Conservation (phyloP, 2,888 invertebrate genomes). For the Eremobia ochroleuca region DNA sequence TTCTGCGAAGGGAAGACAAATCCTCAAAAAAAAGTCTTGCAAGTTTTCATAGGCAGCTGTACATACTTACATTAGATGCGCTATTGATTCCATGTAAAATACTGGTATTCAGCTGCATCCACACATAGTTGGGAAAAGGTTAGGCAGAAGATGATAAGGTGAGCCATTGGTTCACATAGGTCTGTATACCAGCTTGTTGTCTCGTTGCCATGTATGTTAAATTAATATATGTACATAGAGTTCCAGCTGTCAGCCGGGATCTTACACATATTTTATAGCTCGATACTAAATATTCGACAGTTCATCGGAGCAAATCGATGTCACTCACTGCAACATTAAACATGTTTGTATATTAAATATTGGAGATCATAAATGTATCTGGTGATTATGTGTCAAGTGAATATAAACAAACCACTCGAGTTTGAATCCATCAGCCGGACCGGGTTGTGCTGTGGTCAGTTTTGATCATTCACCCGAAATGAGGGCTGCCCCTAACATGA, state of each 20-base stretch:
- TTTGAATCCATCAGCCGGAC: conserved; percentile 62
- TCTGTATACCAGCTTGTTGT: background rate
- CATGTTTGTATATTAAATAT: conserved; percentile 27
- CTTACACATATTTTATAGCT: background rate
- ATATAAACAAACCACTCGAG: conserved; percentile 70
- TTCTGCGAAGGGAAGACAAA: background rate
- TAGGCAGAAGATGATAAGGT: background rate
- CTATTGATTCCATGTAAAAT: background rate
- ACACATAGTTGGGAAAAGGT: background rate
- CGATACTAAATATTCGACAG: background rate
- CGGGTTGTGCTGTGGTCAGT: conserved; percentile 50
- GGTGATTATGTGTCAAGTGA: conserved; percentile 52
- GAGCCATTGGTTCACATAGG: background rate
- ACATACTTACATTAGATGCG: no score
- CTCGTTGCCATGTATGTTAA: background rate
- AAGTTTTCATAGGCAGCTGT: background rate
- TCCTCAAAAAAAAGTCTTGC: background rate
- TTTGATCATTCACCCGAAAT: conserved; percentile 50
- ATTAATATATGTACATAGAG: no score
- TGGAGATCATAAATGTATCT: conserved; percentile 62
- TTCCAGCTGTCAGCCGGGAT: background rate
- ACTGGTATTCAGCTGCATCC: background rate
- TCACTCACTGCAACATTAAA: conserved; percentile 16
- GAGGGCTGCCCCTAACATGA: conserved; percentile 58
- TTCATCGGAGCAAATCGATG: conserved; percentile 4